Conservation (phyloP, 2,113 vertebrate genomes). For the Blennius ocellaris region DNA sequence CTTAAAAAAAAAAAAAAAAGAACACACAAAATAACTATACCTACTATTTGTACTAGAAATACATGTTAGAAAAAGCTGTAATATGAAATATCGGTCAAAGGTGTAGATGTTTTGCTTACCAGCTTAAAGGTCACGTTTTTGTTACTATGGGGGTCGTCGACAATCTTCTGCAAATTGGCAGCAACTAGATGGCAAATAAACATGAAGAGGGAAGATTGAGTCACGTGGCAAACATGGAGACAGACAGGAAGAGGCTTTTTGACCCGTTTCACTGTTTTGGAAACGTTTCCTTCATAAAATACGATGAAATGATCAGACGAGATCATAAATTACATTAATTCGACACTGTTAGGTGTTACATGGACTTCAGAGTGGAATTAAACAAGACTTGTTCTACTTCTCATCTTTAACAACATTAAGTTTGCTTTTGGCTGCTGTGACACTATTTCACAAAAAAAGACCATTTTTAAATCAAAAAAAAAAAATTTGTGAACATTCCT, state of each 20-base stretch:
- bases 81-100: too few relatives aligned
- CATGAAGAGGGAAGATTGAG: neutral
- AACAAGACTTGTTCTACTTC: too few relatives aligned
- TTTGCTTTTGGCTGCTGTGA: neutral
- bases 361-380: too few relatives aligned
- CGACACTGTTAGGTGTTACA: neutral
- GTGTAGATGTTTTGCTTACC: slow-evolving; percentile 81
- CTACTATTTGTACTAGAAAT: too few relatives aligned
- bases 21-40: neutral
- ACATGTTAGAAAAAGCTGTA: too few relatives aligned
- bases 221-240: neutral
- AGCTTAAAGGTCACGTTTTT: slow-evolving; percentile 98
- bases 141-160: slow-evolving; percentile 96
- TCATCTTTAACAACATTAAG: neutral
- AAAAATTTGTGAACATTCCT: neutral
- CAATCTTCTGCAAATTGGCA: slow-evolving; percentile 99
- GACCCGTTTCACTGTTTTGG: neutral
- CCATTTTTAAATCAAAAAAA: neutral
- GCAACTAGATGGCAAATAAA: slow-evolving; percentile 88
- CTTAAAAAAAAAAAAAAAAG: slow-evolving; percentile 70
- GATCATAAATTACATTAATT: too few relatives aligned
- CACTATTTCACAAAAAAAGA: neutral
- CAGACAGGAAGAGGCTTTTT: neutral
- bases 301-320: neutral
- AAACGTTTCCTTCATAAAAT: neutral